These are phyloP conservation scores for Heliocidaris erythrogramma DNA, from an alignment of 35 echinoderm and acorn worm species.

Conservation along the genomic window DNA sequence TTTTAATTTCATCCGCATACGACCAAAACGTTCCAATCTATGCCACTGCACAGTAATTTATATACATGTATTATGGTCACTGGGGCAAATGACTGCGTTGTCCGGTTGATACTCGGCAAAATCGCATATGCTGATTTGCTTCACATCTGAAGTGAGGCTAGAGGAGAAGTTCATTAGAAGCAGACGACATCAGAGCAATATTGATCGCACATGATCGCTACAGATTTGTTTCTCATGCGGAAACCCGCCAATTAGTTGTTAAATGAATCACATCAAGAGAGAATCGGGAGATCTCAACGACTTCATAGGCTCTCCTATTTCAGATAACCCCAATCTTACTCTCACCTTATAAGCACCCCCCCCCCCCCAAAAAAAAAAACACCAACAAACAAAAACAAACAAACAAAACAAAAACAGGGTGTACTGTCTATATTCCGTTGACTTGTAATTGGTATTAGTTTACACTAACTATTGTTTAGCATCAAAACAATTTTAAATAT, in stretches of 20 bases:
- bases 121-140: not conserved
- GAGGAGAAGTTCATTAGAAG: slow-evolving; percentile 41
- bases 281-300: not conserved
- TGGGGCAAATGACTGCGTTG: no score
- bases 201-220: slow-evolving; percentile 54
- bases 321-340: not conserved
- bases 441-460: no score
- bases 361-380: not conserved
- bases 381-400: no score
- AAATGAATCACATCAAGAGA: slow-evolving; percentile 41
- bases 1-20: no score
- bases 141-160: not conserved
- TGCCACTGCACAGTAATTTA: no score
- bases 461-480: no score
- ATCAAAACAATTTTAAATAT: no score
- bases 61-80: no score
- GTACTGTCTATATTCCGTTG: no score
- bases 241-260: slow-evolving; percentile 48
- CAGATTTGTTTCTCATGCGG: slow-evolving; percentile 46
- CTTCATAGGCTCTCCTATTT: slow-evolving; percentile 10
- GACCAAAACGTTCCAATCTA: no score
- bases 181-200: slow-evolving; percentile 40
- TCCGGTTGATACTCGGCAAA: not conserved
- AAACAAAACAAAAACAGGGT: no score
- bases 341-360: not conserved